These are phyloP conservation scores for Papilio machaon DNA, from an alignment of 1,140 invertebrate genomes.

Conservation along the genomic window DNA sequence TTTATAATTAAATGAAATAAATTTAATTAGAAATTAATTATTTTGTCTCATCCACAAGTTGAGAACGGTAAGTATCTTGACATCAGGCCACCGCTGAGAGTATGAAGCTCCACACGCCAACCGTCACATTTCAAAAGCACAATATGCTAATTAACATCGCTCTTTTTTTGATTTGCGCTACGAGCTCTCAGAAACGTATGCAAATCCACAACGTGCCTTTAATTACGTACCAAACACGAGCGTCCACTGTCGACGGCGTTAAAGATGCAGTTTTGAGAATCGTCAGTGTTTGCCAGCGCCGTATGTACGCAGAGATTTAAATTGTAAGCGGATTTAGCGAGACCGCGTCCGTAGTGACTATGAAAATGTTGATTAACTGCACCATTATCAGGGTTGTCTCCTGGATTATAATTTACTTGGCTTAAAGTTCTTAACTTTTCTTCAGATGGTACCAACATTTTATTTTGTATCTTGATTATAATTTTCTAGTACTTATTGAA, in stretches of 20 bases:
- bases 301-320: conserved; percentile 63
- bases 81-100: conserved; percentile 73
- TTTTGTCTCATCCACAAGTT: conserved; percentile 21
- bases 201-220: conserved; percentile 74
- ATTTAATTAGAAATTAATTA: conserved; percentile 26
- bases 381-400: conserved; percentile 62
- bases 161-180: conserved; percentile 77
- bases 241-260: conserved; percentile 68
- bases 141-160: conserved; percentile 80
- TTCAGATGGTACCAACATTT: no score
- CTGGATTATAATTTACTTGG: conserved; percentile 10
- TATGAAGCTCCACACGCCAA: conserved; percentile 70
- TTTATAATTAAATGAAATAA: background rate
- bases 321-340: conserved; percentile 72
- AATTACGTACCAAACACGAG: conserved; percentile 78
- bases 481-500: background rate
- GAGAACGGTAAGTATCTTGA: conserved; percentile 42
- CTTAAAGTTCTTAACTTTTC: background rate
- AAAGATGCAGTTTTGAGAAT: conserved; percentile 79
- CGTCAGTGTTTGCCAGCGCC: conserved; percentile 59
- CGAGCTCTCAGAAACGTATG: conserved; percentile 78
- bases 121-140: conserved; percentile 79
- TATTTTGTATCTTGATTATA: background rate
- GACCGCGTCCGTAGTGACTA: conserved; percentile 61
- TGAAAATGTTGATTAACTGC: conserved; percentile 68